These are phyloP conservation scores for Polia nebulosa DNA, from an alignment of 2,888 invertebrate species.

Conservation along the genomic window DNA sequence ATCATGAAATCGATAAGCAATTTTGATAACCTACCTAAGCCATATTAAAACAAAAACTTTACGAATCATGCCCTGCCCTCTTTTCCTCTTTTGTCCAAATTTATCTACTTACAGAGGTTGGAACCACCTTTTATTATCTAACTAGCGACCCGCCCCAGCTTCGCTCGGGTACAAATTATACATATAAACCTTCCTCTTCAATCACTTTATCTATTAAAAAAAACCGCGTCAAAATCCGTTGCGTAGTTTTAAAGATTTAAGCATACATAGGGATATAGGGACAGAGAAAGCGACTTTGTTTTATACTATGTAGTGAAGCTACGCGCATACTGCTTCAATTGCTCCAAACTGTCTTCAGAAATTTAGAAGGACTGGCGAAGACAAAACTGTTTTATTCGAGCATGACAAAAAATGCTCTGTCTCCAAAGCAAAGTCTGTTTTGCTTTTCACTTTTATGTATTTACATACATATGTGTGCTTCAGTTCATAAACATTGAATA, in stretches of 20 bases:
- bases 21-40: conserved; percentile 5
- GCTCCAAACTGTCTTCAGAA: not conserved
- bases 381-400: too few relatives aligned
- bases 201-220: too few relatives aligned
- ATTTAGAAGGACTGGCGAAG: too few relatives aligned
- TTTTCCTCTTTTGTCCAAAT: not conserved
- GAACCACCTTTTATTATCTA: too few relatives aligned
- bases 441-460: not conserved
- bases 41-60: conserved; percentile 2
- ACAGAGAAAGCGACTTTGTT: too few relatives aligned
- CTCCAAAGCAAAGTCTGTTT: not conserved
- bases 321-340: not conserved
- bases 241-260: too few relatives aligned
- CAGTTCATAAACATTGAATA: conserved; percentile 6
- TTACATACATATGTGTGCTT: not conserved
- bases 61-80: not conserved
- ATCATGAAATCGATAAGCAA: conserved; percentile 11
- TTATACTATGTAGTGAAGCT: conserved; percentile 1
- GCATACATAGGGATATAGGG: too few relatives aligned
- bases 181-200: too few relatives aligned
- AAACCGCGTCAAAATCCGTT: too few relatives aligned
- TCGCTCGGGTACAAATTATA: too few relatives aligned
- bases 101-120: too few relatives aligned
- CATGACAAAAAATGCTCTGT: not conserved
- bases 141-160: too few relatives aligned